phyloP scores from a whole-genome alignment of 1,140 invertebrate species.

The Drosophila gunungcola region DNA sequence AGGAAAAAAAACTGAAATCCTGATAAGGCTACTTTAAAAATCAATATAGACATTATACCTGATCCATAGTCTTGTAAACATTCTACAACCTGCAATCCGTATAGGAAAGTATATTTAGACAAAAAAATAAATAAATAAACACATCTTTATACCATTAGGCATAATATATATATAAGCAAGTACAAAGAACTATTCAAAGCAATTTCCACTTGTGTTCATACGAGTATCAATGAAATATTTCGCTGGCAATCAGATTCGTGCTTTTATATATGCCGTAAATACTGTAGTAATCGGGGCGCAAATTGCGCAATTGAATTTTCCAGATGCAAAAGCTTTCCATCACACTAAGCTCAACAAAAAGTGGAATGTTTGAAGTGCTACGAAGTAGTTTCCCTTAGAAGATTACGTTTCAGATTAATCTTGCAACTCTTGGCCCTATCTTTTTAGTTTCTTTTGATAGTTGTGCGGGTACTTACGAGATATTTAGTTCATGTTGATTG shows the following conservation, averaged over 20 bases:
- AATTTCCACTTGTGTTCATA: conserved; percentile 1
- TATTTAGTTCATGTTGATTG: background rate
- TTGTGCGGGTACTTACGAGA: background rate
- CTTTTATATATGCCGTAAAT: conserved; percentile 7
- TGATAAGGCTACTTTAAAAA: too few species aligned
- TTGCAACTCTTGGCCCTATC: background rate
- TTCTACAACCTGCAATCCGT: background rate
- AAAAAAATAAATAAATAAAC: background rate
- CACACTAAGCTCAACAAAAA: background rate
- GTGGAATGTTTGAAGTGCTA: background rate
- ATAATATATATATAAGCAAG: background rate
- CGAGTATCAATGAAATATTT: conserved; percentile 10
- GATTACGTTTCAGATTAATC: too few species aligned
- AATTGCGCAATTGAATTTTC: conserved; percentile 6
- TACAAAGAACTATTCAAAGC: conserved; percentile 2
- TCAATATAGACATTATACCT: too few species aligned
- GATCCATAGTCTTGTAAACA: background rate
- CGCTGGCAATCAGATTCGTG: background rate
- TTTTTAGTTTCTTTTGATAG: background rate
- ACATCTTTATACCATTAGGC: background rate
- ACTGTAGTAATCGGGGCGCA: background rate
- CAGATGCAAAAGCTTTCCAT: background rate
- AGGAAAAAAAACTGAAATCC: too few species aligned
- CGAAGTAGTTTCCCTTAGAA: background rate
- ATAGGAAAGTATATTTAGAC: background rate